Conservation (phyloP, 2,113 vertebrate species). For the Psettodes erumei region DNA sequence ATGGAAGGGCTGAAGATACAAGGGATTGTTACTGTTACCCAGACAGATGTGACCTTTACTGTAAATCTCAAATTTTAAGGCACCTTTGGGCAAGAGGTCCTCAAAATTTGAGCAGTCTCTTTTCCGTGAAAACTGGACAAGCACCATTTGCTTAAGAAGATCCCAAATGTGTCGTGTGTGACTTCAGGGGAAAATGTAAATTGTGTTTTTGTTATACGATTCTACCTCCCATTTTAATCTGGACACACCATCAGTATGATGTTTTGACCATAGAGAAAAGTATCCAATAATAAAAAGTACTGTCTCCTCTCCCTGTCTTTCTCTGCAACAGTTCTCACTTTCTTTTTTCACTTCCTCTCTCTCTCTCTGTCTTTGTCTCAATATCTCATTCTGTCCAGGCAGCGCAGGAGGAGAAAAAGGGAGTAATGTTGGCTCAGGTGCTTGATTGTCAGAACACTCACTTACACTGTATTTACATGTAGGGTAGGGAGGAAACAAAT, state of each 20-base stretch:
- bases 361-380: slow-evolving; percentile 16
- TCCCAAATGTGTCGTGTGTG: too few species aligned
- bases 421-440: slow-evolving; percentile 79
- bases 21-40: background rate
- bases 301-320: slow-evolving; percentile 6
- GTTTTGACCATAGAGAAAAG: too few species aligned
- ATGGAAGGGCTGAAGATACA: background rate
- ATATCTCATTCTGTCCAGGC: slow-evolving; percentile 45
- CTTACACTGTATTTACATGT: slow-evolving; percentile 67
- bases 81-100: too few species aligned
- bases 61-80: background rate
- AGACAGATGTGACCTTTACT: background rate
- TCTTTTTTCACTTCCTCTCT: background rate
- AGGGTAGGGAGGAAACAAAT: slow-evolving; percentile 67
- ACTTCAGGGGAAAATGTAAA: too few species aligned
- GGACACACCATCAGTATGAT: too few species aligned
- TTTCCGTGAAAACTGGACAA: background rate
- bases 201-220: too few species aligned
- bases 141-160: background rate
- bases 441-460: slow-evolving; percentile 69
- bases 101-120: background rate
- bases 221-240: too few species aligned
- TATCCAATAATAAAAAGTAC: too few species aligned
- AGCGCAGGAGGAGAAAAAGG: slow-evolving; percentile 42
- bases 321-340: background rate